These are phyloP conservation scores for Platynereis dumerilii DNA, from an alignment of 2,888 invertebrate genomes.

Conservation along the genomic window DNA sequence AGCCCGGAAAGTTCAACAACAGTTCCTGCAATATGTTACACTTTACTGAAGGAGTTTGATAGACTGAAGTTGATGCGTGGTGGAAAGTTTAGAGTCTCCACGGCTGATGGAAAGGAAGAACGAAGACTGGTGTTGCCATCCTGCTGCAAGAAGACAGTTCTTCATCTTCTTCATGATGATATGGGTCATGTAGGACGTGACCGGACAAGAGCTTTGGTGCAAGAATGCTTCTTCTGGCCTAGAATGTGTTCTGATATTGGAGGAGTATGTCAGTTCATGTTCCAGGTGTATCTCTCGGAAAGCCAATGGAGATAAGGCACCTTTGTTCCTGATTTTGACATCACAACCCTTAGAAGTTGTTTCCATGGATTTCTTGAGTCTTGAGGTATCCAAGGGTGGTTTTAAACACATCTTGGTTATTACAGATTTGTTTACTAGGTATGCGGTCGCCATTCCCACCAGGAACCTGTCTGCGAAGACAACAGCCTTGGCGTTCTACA, in stretches of 20 bases:
- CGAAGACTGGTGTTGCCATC: not conserved
- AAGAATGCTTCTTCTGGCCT: not conserved
- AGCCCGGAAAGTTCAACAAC: too few relatives aligned
- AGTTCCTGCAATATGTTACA: too few relatives aligned
- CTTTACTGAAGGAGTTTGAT: constrained; percentile 1
- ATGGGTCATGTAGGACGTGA: not conserved
- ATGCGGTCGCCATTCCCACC: constrained; percentile 29
- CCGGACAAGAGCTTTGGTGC: not conserved
- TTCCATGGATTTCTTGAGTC: constrained; percentile 29
- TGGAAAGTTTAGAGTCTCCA: not conserved
- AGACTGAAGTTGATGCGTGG: not conserved
- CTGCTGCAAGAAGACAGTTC: not conserved
- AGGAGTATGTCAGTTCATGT: too few relatives aligned
- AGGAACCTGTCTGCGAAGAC: constrained; percentile 30
- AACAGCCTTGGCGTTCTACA: constrained; percentile 31
- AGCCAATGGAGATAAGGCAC: too few relatives aligned
- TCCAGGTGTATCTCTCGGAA: too few relatives aligned
- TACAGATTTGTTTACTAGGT: constrained; percentile 35
- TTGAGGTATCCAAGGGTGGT: constrained; percentile 28
- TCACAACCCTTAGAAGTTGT: constrained; percentile 31
- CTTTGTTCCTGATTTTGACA: constrained; percentile 15
- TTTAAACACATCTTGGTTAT: constrained; percentile 32
- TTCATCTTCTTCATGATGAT: not conserved
- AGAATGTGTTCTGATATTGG: not conserved
- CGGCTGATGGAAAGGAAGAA: not conserved